Base-by-base conservation (phyloP, 2,888 invertebrate species). In the Lasioglossum pauxillum region DNA sequence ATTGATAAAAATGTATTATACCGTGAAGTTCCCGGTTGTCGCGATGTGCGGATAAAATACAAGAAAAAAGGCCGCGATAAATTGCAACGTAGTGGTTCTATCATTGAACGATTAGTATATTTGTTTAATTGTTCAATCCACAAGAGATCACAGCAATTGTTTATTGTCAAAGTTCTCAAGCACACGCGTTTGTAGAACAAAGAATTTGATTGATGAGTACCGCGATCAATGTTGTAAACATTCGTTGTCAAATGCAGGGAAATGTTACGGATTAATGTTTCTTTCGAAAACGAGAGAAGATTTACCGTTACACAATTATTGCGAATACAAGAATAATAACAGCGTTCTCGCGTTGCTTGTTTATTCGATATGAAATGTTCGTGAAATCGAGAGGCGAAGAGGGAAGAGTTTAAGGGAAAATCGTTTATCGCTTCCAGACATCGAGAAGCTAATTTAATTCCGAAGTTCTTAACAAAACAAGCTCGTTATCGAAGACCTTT, bases 401-500 rank as follows among this genome's bases (percentile, higher is more conserved):
- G 31, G 19, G 19, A 19, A 16, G 27, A 31, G 35, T 67, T 67
- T 35, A 67, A 31, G 19, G 8, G 19, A 16, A 31, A 67, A 38
- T 38, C 67, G 35, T 23, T 31, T 67, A 23, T 67, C 67, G 35
- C 5, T 23, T 16, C 19, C 19, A 3, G 31, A 74, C 5, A 27
- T 44, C 64, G 16, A 69, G 19, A 12, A 49, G 38, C 44, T 31
- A 67, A 67, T 77, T 78, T 49, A 49, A 46, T 49, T 23, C 27
- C 14, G 35, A 27, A 64, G 57, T 49, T 46, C 76, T 83, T 71
- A 72, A 76, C 27, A 27, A 71, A 71, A 41, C 35, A 31, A 35
- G n/a, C 67, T 64, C n/a, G 53, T 57, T 74, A 73, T 38, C 41
- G 76, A 76, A 57, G 60, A 38, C 41, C 19, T n/a, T 14, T 27